Evolutionary conservation across 1,140 invertebrate species (phyloP), one percentile per base, ranked within the genome.

Genomic region (Archegozetes longisetosus): DNA sequence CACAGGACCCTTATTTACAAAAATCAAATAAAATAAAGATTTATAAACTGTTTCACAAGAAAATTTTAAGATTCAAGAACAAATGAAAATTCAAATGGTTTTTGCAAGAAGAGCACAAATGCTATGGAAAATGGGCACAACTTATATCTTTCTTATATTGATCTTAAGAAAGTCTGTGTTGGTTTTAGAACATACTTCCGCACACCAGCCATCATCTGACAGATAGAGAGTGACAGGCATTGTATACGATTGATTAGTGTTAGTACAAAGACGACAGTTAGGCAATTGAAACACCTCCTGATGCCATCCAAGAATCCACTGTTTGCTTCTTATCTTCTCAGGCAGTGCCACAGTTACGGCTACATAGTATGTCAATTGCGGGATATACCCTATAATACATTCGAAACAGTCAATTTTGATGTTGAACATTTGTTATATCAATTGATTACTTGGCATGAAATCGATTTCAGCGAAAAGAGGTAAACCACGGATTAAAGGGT

Each of bases 201-300:
- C 20, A 51, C 57, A 58, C 48, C 57, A 49, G 2, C 57, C 48
- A 25, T 58, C 57, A 23, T 49, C 47, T 24, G 46, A 24, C 25
- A 58, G 24, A 46, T 49, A 51, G 14, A 58, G 6, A 17, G 48
- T 51, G 2, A 58, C 57, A 12, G 57, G 57, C 13, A 58, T 1
- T 58, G 57, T 58, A 53, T 24, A 58, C 2, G 46, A 50, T 46
- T 58, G 57, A 13, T 53, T 25, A 12, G 22, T 1, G 40, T 58
- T 58, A 12, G 57, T 58, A 46, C 57, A 58, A 2, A 58, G 57
- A 3, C 57, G 47, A 58, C 57, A 58, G 4, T 1, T 58, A n/a
- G 57, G 57, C 3, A 52, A 2, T 20, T 40, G 57, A 20, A 49
- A 58, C 25, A 20, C n/a, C 24, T 58, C 57, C 57, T 51, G 46